These are phyloP conservation scores for Nomada lathburiana DNA, from an alignment of 2,888 invertebrate genomes.

Conservation along the genomic window DNA sequence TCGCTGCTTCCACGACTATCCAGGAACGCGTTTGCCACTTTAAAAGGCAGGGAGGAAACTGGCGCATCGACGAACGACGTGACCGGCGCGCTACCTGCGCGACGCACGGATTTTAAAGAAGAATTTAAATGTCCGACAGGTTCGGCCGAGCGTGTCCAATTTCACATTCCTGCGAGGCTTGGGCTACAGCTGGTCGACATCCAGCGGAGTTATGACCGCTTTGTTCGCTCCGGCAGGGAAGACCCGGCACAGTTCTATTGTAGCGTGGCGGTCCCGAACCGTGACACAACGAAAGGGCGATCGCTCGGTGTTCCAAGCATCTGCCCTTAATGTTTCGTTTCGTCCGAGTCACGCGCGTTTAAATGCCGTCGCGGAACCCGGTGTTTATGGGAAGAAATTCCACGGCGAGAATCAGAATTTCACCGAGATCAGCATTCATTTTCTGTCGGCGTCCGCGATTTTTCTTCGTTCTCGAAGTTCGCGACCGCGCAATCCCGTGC, in stretches of 20 bases:
- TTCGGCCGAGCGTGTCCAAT: conserved; percentile 64
- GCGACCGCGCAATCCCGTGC: conserved; percentile 50
- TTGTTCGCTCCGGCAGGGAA: conserved; percentile 32
- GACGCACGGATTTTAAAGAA: conserved; percentile 70
- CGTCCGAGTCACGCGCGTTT: not conserved
- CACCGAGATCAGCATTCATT: conserved; percentile 7
- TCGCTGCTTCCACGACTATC: no score
- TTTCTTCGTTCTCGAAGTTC: not conserved
- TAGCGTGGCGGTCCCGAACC: no score
- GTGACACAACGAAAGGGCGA: conserved; percentile 27
- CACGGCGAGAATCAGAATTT: conserved; percentile 27
- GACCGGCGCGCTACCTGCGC: conserved; percentile 38
- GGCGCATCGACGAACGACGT: not conserved
- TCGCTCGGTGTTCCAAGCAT: conserved; percentile 3
- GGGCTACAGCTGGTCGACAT: conserved; percentile 73
- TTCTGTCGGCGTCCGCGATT: conserved; percentile 14
- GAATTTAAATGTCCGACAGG: conserved; percentile 74
- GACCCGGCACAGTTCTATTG: no score
- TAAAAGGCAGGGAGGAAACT: no score
- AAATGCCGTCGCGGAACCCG: not conserved
- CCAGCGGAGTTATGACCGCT: conserved; percentile 57
- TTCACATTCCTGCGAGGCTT: conserved; percentile 49
- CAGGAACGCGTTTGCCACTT: no score
- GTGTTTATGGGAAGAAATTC: not conserved
- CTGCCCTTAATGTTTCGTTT: not conserved